Evolutionary conservation across 2,888 invertebrate genomes (phyloP).

Genomic region (Hirtodrosophila alboralis): DNA sequence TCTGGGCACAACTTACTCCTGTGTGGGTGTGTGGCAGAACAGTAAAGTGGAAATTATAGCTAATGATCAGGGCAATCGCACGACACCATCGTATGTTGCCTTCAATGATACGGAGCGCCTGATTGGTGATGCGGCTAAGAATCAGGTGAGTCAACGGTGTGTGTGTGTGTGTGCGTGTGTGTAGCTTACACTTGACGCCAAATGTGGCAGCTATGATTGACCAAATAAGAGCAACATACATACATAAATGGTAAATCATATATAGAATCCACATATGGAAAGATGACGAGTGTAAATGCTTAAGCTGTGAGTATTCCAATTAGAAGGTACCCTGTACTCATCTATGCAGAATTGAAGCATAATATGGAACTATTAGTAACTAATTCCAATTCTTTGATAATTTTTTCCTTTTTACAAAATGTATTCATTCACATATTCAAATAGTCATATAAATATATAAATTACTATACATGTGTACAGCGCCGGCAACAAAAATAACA

Average conservation of each 20-base stretch:
- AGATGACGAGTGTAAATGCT: not conserved
- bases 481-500: no score
- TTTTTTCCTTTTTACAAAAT: no score
- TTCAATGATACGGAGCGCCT: conserved; percentile 93
- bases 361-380: no score
- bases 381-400: no score
- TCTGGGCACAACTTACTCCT: conserved; percentile 94
- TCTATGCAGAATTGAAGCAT: no score
- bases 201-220: conserved; percentile 15
- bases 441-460: no score
- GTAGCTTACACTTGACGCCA: conserved; percentile 13
- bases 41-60: conserved; percentile 93
- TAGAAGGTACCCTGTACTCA: no score
- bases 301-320: no score
- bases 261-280: not conserved
- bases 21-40: conserved; percentile 93
- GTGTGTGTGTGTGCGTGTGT: no score
- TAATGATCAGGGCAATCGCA: conserved; percentile 94
- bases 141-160: conserved; percentile 86
- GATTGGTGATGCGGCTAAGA: conserved; percentile 94
- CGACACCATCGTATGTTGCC: conserved; percentile 94
- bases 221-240: conserved; percentile 42
- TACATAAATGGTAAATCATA: not conserved
- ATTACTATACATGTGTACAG: no score
- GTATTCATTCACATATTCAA: no score